Evolutionary conservation across 2,113 vertebrate genomes (phyloP), one percentile per base, ranked within the genome.

Genomic region (Marcusenius ussheri): DNA sequence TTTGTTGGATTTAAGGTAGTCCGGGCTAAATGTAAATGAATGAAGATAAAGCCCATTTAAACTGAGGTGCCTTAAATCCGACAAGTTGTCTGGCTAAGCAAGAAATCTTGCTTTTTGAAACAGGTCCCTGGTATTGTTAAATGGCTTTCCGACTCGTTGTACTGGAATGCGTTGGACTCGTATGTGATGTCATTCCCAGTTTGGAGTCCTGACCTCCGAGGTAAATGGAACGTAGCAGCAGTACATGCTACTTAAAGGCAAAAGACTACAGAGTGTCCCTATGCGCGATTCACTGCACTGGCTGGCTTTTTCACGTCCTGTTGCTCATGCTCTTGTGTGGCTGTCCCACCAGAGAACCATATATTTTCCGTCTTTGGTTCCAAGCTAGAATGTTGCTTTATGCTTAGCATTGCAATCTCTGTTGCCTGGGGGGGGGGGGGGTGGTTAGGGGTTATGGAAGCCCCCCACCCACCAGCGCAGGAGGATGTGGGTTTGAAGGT

Each of bases 401-500:
- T 83, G 80, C 21, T 46, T 2, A 10, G 42, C n/a, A 6, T 83
- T 45, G 80, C 42, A 83, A 47, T n/a, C 45, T 83, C 42, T 47
- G 42, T 10, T 83, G 21, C 13, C 1, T 27, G 15, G 31, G 8
- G 47, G 45, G 19, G 53, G 46, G 21, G 31, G 24, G 35, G 35
- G 50, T 24, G 35, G 8, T 56, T 24, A 24, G 53, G 24, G 45
- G 24, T 92, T 92, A 93, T 93, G 87, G 90, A 94, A 94, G 93
- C 95, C 95, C 94, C 95, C 84, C 94, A 91, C 11, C 56, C 93
- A 93, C 94, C 94, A 93, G 89, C 92, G 94, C 93, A 95, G 94
- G 95, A 95, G 94, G 94, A 93, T 93, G 96, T 91, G 89, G 92
- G 92, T 89, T 84, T 91, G 93, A 95, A 97, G 96, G 97, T 98